Base-by-base conservation (phyloP, 2,113 vertebrate species). In the Microtus montanus region DNA sequence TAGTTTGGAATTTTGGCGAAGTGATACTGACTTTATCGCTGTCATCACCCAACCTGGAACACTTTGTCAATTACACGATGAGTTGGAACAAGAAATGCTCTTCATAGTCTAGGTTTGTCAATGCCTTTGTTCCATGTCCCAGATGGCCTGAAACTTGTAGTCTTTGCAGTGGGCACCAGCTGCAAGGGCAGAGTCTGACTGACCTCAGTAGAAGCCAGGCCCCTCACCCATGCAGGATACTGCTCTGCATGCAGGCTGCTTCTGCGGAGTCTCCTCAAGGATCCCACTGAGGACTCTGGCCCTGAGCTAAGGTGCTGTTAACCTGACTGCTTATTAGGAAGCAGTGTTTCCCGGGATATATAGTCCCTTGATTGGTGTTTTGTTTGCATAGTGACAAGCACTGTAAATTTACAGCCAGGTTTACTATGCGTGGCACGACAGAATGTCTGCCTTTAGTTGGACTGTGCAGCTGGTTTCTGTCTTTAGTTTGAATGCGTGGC, bases 401-500 rank as follows among this genome's bases (percentile, higher is more conserved):
- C 19, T 22, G 28, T 8, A 3, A 2, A 61, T 8, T 91, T 70
- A 87, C 24, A 47, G 87, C 20, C 13, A 63, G 49, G n/a, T 80
- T 77, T 80, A 61, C 47, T 49, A 61, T 3, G 68, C 4, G 26
- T 80, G 49, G 77, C 7, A 89, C 71, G 26, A 1, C 33, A 30
- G 35, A 49, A 7, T 33, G 9, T 49, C 14, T 88, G 58, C 47
- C 78, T 93, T 63, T 63, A 41, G 5, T 9, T 6, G 26, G 7
- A n/a, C 5, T 9, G 4, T 12, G 1, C 2, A 24, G 2, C 10
- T 14, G 33, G 28, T 30, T 66, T 30, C 74, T n/a, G 47, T 22
- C 64, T 68, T 73, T 73, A 73, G 5, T 5, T 3, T 26, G 4
- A n/a, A 7, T 8, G 5, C 4, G 1, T 3, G 19, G 4, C 10